Evolutionary conservation across 1,140 invertebrate species (phyloP).

Genomic region (Ceratitis capitata): DNA sequence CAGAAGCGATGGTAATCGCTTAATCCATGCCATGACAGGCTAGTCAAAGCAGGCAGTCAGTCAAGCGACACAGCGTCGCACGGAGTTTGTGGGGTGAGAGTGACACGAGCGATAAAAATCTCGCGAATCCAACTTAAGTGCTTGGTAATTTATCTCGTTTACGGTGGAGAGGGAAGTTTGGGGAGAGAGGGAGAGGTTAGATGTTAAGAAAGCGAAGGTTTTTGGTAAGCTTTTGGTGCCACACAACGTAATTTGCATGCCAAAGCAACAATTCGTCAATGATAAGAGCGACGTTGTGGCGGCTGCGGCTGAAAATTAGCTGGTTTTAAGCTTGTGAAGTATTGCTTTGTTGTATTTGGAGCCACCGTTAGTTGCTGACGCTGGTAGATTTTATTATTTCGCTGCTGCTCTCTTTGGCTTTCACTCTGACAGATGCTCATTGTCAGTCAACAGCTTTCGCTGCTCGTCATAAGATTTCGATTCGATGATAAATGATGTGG

Average conservation of each 20-base stretch:
- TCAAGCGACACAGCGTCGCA: background rate
- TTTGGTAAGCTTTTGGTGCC: background rate
- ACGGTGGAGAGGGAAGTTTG: background rate
- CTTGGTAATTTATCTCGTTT: constrained; percentile 64
- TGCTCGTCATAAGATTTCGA: constrained; percentile 47
- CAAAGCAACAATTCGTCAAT: constrained; percentile 53
- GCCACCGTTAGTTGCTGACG: background rate
- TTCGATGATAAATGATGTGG: constrained; percentile 65
- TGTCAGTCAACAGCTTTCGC: constrained; percentile 58
- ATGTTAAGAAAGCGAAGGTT: background rate
- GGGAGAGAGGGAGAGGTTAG: background rate
- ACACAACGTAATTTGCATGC: constrained; percentile 43
- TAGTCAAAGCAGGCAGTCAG: constrained; percentile 23
- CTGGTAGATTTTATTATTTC: background rate
- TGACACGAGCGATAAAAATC: constrained; percentile 60
- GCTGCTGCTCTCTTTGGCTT: background rate
- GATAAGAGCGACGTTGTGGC: background rate
- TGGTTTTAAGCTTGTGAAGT: background rate
- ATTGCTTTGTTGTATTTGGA: background rate
- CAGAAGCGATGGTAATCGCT: constrained; percentile 52
- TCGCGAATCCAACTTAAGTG: constrained; percentile 65
- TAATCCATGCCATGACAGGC: constrained; percentile 55
- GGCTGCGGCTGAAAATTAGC: background rate
- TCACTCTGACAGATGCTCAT: constrained; percentile 52
- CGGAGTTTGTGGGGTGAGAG: background rate